phyloP scores from a whole-genome alignment of 2,113 vertebrate genomes.

The Garra rufa region DNA sequence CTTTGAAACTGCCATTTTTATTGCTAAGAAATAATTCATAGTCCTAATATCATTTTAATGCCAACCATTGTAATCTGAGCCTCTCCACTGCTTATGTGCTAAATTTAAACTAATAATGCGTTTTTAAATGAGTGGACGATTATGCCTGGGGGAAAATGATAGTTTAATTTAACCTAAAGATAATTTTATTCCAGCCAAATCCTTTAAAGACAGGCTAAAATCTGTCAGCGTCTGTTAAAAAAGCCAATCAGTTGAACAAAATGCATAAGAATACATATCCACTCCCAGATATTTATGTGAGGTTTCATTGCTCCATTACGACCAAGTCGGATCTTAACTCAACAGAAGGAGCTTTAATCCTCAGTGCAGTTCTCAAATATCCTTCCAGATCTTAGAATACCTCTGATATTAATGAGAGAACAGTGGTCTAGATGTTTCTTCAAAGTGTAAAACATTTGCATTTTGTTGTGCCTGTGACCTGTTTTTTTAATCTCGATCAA shows the following conservation, averaged over 20 bases:
- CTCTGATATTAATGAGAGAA: conserved; percentile 32
- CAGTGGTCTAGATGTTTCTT: conserved; percentile 32
- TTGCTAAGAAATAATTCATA: conserved; percentile 24
- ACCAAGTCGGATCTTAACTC: background rate
- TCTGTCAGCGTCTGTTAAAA: background rate
- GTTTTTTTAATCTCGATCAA: conserved; percentile 61
- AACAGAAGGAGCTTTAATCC: background rate
- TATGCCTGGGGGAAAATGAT: background rate
- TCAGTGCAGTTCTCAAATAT: conserved; percentile 37
- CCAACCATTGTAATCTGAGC: conserved; percentile 25
- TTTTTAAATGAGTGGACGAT: conserved; percentile 26
- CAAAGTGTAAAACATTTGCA: conserved; percentile 46
- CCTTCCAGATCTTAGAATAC: conserved; percentile 40
- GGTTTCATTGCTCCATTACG: background rate
- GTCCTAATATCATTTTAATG: conserved; percentile 50
- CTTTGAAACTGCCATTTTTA: conserved; percentile 35
- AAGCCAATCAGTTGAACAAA: background rate
- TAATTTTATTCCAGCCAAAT: conserved; percentile 13
- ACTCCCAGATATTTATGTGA: background rate
- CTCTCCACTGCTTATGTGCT: conserved; percentile 25
- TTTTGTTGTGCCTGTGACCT: conserved; percentile 56
- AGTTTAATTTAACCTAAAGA: conserved; percentile 6
- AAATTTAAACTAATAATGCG: conserved; percentile 37
- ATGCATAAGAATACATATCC: background rate
- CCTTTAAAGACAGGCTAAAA: conserved; percentile 45